Evolutionary conservation across 2,888 invertebrate genomes (phyloP).

Genomic region (Nipponacmea schrenckii): DNA sequence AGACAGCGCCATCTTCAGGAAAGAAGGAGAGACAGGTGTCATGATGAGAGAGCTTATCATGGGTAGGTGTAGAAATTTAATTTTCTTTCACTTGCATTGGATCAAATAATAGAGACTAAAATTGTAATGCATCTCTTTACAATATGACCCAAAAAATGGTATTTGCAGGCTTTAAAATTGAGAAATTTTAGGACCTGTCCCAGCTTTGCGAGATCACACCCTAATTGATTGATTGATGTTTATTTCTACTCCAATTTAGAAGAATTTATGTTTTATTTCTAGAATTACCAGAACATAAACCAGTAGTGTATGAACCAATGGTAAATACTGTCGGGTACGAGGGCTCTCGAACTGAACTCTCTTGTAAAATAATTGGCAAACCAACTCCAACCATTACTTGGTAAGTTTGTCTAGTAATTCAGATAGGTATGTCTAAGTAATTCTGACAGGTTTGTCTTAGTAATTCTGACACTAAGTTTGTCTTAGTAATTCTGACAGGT

Average conservation of each 20-base stretch:
- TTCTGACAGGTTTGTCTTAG: too few species aligned
- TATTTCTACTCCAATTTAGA: too few species aligned
- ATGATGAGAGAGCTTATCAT: slow-evolving; percentile 67
- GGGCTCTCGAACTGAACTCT: slow-evolving; percentile 59
- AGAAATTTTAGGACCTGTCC: too few species aligned
- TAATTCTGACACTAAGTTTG: too few species aligned
- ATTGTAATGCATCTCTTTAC: too few species aligned
- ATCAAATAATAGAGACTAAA: not conserved
- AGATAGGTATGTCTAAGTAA: too few species aligned
- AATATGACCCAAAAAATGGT: too few species aligned
- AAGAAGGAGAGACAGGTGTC: slow-evolving; percentile 65
- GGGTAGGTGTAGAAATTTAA: slow-evolving; percentile 58
- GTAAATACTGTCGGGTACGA: slow-evolving; percentile 74
- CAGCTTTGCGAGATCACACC: too few species aligned
- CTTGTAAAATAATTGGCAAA: slow-evolving; percentile 64
- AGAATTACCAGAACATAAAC: slow-evolving; percentile 70
- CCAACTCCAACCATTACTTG: slow-evolving; percentile 62
- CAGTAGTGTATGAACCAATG: slow-evolving; percentile 77
- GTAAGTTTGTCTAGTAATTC: slow-evolving; percentile 42
- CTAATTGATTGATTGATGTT: too few species aligned
- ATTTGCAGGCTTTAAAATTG: too few species aligned
- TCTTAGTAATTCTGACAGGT: too few species aligned
- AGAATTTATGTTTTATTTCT: slow-evolving; percentile 20
- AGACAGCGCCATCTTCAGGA: slow-evolving; percentile 68
- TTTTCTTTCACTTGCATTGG: not conserved